Percentiles rank a stretch among this genome's conserved stretches.
Evolutionary conservation across 2,113 vertebrate genomes (phyloP).

Genomic region (Chamaea fasciata): DNA sequence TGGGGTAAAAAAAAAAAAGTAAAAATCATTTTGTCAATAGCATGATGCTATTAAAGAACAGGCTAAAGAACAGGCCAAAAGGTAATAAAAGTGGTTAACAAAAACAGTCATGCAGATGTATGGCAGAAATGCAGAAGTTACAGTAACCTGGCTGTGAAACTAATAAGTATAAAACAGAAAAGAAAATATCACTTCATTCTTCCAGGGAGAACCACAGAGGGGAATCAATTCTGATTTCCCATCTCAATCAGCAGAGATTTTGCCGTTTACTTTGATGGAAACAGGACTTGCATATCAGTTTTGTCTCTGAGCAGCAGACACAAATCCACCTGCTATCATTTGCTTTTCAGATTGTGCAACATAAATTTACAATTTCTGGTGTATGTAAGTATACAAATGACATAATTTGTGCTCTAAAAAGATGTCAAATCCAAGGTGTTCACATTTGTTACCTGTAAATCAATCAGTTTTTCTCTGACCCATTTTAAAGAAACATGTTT

Average conservation of each 20-base stretch:
- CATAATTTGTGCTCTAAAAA: background rate
- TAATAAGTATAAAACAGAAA: slow-evolving; percentile 21
- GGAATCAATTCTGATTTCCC: slow-evolving; percentile 1
- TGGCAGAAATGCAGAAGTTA: slow-evolving; percentile 27
- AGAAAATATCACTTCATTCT: slow-evolving; percentile 32
- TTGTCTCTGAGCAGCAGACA: background rate
- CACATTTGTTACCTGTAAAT: background rate
- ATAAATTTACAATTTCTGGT: background rate
- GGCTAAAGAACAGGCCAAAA: slow-evolving; percentile 25
- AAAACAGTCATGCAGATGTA: background rate
- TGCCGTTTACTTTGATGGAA: slow-evolving; percentile 5
- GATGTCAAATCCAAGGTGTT: background rate
- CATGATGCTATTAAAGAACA: background rate
- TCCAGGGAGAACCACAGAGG: background rate
- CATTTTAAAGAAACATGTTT: background rate
- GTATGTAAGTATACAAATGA: background rate
- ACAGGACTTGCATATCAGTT: background rate
- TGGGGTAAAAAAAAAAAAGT: background rate
- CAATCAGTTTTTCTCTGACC: background rate
- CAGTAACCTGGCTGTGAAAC: slow-evolving; percentile 31
- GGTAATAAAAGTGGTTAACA: slow-evolving; percentile 1
- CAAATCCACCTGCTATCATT: background rate
- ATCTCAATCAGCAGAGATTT: slow-evolving; percentile 11
- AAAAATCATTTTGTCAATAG: slow-evolving; percentile 11
- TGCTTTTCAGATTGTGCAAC: background rate